A percentile compares a stretch with the other conserved stretches of the same genome.
Evolutionary conservation across 1,140 invertebrate genomes (phyloP).

Genomic region (Delia radicum): DNA sequence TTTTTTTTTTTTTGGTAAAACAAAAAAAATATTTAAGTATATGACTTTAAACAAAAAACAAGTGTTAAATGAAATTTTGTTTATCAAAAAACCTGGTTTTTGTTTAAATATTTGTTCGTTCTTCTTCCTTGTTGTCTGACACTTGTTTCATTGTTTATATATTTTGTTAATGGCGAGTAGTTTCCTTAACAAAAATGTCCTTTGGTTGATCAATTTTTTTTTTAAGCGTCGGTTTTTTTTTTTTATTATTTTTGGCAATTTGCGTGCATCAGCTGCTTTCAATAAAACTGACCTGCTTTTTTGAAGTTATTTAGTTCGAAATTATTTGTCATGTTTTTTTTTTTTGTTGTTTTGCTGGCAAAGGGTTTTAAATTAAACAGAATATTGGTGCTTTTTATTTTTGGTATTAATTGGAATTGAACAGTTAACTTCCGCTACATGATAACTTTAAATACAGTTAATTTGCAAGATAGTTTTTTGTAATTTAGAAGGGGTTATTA

Average conservation of each 20-base stretch:
- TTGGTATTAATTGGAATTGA: slow-evolving; percentile 19
- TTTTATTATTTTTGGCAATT: background rate
- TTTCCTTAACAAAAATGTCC: background rate
- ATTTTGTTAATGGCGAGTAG: too few relatives aligned
- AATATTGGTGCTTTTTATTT: background rate
- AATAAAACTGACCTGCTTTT: background rate
- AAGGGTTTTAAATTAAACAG: background rate
- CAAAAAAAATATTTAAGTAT: too few relatives aligned
- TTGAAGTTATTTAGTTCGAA: background rate
- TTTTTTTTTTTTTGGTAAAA: background rate
- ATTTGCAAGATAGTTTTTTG: background rate
- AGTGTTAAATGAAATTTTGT: background rate
- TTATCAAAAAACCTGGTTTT: background rate
- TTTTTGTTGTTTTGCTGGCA: background rate
- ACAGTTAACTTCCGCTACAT: slow-evolving; percentile 23
- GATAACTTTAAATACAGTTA: background rate
- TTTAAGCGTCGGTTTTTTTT: background rate
- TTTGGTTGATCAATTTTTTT: too few relatives aligned
- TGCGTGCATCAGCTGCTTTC: background rate
- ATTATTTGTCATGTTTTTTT: background rate
- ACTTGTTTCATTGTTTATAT: background rate
- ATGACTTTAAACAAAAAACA: background rate
- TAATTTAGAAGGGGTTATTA: background rate
- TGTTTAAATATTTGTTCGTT: too few relatives aligned
- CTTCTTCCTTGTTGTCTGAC: background rate